Evolutionary conservation across 2,113 vertebrate species (phyloP).

Genomic region (Hemibagrus wyckioides): DNA sequence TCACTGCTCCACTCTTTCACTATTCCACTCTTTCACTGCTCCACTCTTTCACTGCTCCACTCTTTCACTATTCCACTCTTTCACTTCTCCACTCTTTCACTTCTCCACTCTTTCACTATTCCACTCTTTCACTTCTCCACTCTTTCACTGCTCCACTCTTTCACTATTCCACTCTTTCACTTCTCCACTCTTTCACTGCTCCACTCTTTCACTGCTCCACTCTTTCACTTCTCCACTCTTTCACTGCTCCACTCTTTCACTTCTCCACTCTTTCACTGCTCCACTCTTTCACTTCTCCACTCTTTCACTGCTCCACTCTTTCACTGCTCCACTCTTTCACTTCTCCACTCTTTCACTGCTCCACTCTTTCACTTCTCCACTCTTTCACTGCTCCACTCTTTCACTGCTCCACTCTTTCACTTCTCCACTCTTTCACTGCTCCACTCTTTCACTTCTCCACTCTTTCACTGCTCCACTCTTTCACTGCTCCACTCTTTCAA

Average conservation of each 20-base stretch:
- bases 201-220: neutral
- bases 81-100: neutral
- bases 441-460: constrained; percentile 32
- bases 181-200: constrained; percentile 34
- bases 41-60: neutral
- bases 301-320: constrained; percentile 38
- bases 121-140: too few species aligned
- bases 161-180: constrained; percentile 38
- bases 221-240: constrained; percentile 38
- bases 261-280: constrained; percentile 34
- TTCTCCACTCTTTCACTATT: neutral
- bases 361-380: neutral
- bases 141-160: too few species aligned
- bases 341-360: constrained; percentile 34
- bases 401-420: too few species aligned
- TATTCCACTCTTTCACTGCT: constrained; percentile 34
- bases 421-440: constrained; percentile 42
- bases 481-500: constrained; percentile 32
- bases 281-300: neutral
- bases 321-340: constrained; percentile 39
- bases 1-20: constrained; percentile 45
- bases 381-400: constrained; percentile 38
- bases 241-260: constrained; percentile 39
- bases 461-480: neutral
- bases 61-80: constrained; percentile 38